Base-by-base conservation (phyloP, 2,888 invertebrate species). In the Acleris sparsana region DNA sequence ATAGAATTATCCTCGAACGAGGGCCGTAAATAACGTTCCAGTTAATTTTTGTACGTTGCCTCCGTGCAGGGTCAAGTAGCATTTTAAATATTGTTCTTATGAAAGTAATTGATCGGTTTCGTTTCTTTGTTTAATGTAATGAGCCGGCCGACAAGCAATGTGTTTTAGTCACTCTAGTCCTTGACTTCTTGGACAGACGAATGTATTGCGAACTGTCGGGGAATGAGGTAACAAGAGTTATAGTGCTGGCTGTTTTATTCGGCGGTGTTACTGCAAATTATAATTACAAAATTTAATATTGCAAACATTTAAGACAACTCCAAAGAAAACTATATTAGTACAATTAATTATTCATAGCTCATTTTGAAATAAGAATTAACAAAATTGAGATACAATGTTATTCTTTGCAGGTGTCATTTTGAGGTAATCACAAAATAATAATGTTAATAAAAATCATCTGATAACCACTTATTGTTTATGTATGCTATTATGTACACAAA, bases 1-100 rank as follows among this genome's bases (percentile, higher is more conserved):
- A 82, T 78, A 77, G 82, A 82, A 86, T 86, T 85, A 85, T 85
- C 82, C 84, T 71, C 68, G 73, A 80, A 73, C 78, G 77, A 75
- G 75, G 73, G 69, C 77, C 85, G 85, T 87, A 85, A 86, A 88
- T 85, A 80, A 83, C 72, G 76, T 80, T 80, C 82, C 77, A 82
- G 83, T 84, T 85, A 82, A 85, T 87, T 86, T 87, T 87, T 84
- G 79, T 78, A 73, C 73, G 76, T 75, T 78, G 77, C 83, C 78
- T 80, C 80, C 75, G 80, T 76, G 72, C 78, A 69, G 76, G 89
- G 88, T 88, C 89, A 83, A 82, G 77, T 74, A 74, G 78, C 76
- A 71, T 76, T 80, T 81, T 83, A 86, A 89, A 83, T 85, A 83
- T 85, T 80, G 80, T 78, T 83, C 74, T 76, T 80, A 76, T 75